Conservation (phyloP, 1,140 invertebrate genomes). For the Cotesia chilonis region DNA sequence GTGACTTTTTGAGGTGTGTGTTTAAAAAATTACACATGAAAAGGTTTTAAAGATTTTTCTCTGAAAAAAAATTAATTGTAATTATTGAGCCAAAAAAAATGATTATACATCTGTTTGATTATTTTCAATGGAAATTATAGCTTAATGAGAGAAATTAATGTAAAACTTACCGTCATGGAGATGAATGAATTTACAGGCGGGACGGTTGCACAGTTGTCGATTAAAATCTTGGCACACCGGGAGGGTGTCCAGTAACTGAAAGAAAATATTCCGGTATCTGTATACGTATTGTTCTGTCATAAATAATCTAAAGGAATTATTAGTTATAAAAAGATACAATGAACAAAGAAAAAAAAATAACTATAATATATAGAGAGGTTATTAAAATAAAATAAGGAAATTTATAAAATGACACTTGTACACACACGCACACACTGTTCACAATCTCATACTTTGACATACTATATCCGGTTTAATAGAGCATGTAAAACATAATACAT, state of each 20-base stretch:
- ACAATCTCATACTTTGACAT: conserved; percentile 33
- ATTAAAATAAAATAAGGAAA: neutral
- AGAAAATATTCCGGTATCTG: conserved; percentile 66
- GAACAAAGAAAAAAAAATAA: conserved; percentile 36
- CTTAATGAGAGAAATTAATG: neutral
- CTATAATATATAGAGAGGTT: conserved; percentile 16
- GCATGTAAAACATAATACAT: conserved; percentile 58
- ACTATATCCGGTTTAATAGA: conserved; percentile 60
- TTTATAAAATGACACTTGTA: neutral
- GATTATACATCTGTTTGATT: no score
- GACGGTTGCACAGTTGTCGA: conserved; percentile 92
- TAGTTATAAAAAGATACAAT: conserved; percentile 16
- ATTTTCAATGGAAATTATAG: no score
- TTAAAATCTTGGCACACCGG: conserved; percentile 99
- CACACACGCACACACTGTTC: conserved; percentile 36
- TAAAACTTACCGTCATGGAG: conserved; percentile 85
- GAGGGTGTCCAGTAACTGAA: conserved; percentile 99
- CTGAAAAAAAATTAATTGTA: no score
- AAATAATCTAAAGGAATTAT: conserved; percentile 26
- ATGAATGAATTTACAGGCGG: conserved; percentile 96
- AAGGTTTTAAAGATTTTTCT: no score
- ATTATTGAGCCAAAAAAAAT: no score
- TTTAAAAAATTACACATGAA: no score
- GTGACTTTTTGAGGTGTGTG: no score
- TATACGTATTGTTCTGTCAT: conserved; percentile 42